A percentile compares a stretch with the other conserved stretches of the same genome.
These are phyloP conservation scores for Sphaeridia pumilis DNA, from an alignment of 2,888 invertebrate species.

Conservation along the genomic window DNA sequence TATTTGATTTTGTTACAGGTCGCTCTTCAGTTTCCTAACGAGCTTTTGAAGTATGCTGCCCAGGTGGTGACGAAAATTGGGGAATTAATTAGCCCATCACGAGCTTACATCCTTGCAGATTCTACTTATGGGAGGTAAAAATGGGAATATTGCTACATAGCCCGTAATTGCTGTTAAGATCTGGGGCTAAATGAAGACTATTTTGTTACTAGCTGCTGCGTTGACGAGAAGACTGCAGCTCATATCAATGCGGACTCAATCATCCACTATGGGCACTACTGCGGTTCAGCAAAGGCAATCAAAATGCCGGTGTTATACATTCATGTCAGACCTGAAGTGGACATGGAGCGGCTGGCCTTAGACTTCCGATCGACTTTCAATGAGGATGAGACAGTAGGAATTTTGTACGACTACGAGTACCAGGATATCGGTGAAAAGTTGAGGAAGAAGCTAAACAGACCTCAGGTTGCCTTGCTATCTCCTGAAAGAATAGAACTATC, in stretches of 20 bases:
- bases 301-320: conserved; percentile 65
- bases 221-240: conserved; percentile 78
- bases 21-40: conserved; percentile 85
- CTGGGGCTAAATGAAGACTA: too few species aligned
- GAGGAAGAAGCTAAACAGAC: not conserved
- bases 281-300: conserved; percentile 58
- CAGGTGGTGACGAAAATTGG: conserved; percentile 50
- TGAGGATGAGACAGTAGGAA: conserved; percentile 37
- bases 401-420: conserved; percentile 42
- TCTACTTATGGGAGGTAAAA: conserved; percentile 77
- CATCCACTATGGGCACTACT: conserved; percentile 83
- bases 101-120: conserved; percentile 73
- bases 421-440: conserved; percentile 33
- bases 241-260: conserved; percentile 75
- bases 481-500: conserved; percentile 10
- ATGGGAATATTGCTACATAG: too few species aligned
- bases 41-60: conserved; percentile 56
- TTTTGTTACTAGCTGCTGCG: conserved; percentile 58
- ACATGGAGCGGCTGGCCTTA: conserved; percentile 40
- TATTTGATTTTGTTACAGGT: conserved; percentile 60
- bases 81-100: conserved; percentile 43
- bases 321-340: conserved; percentile 52
- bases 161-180: conserved; percentile 3
- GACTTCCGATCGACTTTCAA: conserved; percentile 16
- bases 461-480: conserved; percentile 16